Conservation (phyloP, 2,888 invertebrate genomes). For the Epicampocera succincta region DNA sequence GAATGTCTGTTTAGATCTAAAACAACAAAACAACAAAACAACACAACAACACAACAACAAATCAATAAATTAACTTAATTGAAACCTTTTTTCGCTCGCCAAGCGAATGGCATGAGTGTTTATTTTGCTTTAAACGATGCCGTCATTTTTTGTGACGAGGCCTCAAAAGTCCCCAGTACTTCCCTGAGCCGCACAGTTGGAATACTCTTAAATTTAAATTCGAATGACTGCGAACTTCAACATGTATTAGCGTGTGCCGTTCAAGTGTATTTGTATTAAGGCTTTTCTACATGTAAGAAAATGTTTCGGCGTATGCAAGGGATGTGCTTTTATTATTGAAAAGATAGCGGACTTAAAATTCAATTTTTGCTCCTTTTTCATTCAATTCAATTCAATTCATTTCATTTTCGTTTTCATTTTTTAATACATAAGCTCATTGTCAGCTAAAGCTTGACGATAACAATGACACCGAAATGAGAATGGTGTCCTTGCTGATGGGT, state of each 20-base stretch:
- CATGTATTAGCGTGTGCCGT: slow-evolving; percentile 28
- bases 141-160: too few species aligned
- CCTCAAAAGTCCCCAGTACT: neutral
- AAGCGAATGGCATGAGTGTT: too few species aligned
- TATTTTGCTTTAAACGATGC: too few species aligned
- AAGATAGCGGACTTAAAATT: slow-evolving; percentile 69
- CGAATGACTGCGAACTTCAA: slow-evolving; percentile 35
- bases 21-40: too few species aligned
- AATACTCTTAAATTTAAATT: slow-evolving; percentile 15
- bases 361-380: slow-evolving; percentile 55
- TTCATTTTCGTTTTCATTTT: slow-evolving; percentile 59
- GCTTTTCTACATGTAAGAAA: slow-evolving; percentile 17
- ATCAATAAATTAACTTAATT: too few species aligned
- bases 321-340: slow-evolving; percentile 58
- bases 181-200: neutral
- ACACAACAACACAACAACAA: too few species aligned
- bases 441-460: slow-evolving; percentile 65
- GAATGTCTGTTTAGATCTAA: too few species aligned
- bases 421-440: slow-evolving; percentile 66
- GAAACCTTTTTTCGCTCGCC: too few species aligned
- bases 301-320: slow-evolving; percentile 10
- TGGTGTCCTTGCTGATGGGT: slow-evolving; percentile 42
- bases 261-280: slow-evolving; percentile 38
- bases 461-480: slow-evolving; percentile 56
- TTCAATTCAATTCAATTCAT: slow-evolving; percentile 56